phyloP scores from a whole-genome alignment of 2,113 vertebrate genomes.

The Osmerus mordax region DNA sequence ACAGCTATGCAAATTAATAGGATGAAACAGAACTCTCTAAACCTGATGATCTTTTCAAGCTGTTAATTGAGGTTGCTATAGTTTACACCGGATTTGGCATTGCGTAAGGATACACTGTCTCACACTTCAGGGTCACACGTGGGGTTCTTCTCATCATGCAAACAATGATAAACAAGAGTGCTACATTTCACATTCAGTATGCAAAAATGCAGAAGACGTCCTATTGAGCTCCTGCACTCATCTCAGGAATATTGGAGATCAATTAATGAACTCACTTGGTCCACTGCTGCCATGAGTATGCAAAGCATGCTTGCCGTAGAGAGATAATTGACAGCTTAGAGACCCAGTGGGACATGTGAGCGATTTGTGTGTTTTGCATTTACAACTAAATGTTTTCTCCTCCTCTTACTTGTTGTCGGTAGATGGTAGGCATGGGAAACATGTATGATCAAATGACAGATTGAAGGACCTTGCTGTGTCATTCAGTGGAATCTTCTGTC shows the following conservation, averaged over 20 bases:
- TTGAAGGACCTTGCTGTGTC: not conserved
- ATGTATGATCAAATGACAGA: not conserved
- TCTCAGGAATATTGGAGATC: constrained; percentile 50
- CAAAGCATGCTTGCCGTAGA: constrained; percentile 30
- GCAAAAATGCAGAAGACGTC: constrained; percentile 33
- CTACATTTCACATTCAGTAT: constrained; percentile 26
- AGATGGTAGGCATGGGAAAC: not conserved
- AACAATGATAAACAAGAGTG: constrained; percentile 27
- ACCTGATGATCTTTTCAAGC: constrained; percentile 23
- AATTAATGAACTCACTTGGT: constrained; percentile 63
- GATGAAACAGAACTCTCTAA: too few species aligned
- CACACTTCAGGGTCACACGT: constrained; percentile 45
- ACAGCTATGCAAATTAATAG: too few species aligned
- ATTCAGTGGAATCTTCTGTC: too few species aligned
- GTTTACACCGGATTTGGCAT: too few species aligned
- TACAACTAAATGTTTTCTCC: not conserved
- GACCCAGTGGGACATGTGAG: constrained; percentile 42
- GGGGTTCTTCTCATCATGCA: constrained; percentile 23
- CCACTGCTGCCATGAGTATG: constrained; percentile 37
- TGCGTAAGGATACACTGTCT: constrained; percentile 30
- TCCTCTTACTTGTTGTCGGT: not conserved
- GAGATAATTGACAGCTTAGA: constrained; percentile 54
- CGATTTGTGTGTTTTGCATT: constrained; percentile 45
- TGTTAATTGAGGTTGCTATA: constrained; percentile 18
- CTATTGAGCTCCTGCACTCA: constrained; percentile 46